Evolutionary conservation across 2,888 invertebrate genomes (phyloP), one percentile per base, ranked within the genome.

Genomic region (Willowsia nigromaculata): DNA sequence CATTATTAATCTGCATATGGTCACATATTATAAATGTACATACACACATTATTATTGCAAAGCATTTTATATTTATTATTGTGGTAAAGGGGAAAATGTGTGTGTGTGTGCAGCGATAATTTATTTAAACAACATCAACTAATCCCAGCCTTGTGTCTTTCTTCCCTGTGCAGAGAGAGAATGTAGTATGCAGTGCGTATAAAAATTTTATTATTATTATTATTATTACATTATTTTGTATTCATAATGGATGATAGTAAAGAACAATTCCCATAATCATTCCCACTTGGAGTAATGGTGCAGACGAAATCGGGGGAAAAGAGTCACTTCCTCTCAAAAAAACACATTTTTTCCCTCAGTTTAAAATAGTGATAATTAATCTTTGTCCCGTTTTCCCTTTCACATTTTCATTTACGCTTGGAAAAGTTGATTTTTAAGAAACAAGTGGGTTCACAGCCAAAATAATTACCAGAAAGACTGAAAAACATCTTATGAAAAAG

Each of bases 231-330:
- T 37, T 86, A 59, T 87, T 40, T 81, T 3, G 56, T 11, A 22
- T 76, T 50, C 37, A 27, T 27, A 76, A 76, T 18, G 27, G n/a
- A 0, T 76, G 30, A 53, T 53, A 53, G 18, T 50, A 30, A 74
- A 1, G 74, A 43, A 71, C 80, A 78, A 80, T 85, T 88, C 76
- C 59, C 71, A 85, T 89, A 40, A 89, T 84, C 89, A 89, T 89
- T 85, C 47, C 89, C 89, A 89, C 80, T 89, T 89, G 89, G 68
- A 53, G 68, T 85, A 85, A 89, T 89, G 78, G 84, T 80, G 80
- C 27, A 68, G 84, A 85, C 89, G 68, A 89, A 84, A 89, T 89
- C 89, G 89, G 89, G 84, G 84, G 65, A 88, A 87, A 89, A n/a
- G n/a, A n/a, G 47, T 76, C 18, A 83, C 78, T 88, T 88, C 88